Percentiles rank a stretch among this genome's conserved stretches.
Evolutionary conservation across 2,797 vertebrate species (phyloP).

Genomic region (Aldrovandia affinis): DNA sequence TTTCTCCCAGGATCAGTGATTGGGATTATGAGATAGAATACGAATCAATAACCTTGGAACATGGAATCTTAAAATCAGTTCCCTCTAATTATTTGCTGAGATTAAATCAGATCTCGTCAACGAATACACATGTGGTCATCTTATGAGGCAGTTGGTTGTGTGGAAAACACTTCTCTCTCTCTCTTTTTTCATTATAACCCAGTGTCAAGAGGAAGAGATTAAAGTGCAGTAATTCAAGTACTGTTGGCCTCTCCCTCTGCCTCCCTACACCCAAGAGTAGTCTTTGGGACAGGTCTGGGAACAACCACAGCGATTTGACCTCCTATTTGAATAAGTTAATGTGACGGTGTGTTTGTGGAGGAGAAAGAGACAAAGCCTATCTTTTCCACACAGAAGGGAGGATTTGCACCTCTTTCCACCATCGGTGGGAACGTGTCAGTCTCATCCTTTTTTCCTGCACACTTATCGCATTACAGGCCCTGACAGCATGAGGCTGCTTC

Average conservation of each 20-base stretch:
- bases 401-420: conserved; percentile 82
- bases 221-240: conserved; percentile 10
- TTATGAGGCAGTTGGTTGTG: background rate
- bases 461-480: conserved; percentile 78
- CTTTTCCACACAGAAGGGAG: conserved; percentile 80
- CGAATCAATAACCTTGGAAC: background rate
- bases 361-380: conserved; percentile 73
- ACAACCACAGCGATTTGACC: conserved; percentile 80
- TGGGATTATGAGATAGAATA: background rate
- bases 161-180: background rate
- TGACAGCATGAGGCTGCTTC: conserved; percentile 83
- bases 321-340: conserved; percentile 92
- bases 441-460: conserved; percentile 73
- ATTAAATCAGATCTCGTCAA: background rate
- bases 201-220: conserved; percentile 1
- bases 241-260: background rate
- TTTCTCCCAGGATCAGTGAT: background rate
- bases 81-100: background rate
- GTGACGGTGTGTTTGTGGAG: conserved; percentile 71
- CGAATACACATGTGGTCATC: background rate
- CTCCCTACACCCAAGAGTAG: background rate
- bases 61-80: background rate
- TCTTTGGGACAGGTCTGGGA: conserved; percentile 71
- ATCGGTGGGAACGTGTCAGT: conserved; percentile 85
- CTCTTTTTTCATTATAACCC: background rate